These are phyloP conservation scores for Eumerus sabulonum DNA, from an alignment of 2,888 invertebrate species.

Conservation along the genomic window DNA sequence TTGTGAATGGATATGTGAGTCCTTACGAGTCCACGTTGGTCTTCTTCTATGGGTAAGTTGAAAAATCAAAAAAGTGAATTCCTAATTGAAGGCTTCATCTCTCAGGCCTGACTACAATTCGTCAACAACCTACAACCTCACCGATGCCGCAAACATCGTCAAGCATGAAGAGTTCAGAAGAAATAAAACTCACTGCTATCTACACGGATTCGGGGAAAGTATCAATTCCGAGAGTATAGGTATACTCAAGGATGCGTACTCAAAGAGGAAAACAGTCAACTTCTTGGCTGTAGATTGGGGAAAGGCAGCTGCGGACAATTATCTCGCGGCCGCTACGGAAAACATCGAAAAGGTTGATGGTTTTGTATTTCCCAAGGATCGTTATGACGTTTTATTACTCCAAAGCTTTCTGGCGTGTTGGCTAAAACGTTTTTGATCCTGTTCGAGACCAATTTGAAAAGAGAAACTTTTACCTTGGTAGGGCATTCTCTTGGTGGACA, in stretches of 20 bases:
- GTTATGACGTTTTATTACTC: no score
- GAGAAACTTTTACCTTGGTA: slow-evolving; percentile 30
- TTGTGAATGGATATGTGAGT: no score
- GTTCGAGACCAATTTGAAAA: slow-evolving; percentile 27
- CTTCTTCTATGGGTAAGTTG: slow-evolving; percentile 45
- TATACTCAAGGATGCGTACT: slow-evolving; percentile 70
- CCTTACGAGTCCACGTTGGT: background rate
- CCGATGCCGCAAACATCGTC: slow-evolving; percentile 34
- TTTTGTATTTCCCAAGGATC: no score
- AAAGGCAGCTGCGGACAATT: slow-evolving; percentile 35
- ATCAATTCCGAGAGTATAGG: slow-evolving; percentile 80
- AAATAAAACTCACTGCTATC: slow-evolving; percentile 79
- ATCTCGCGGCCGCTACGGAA: no score
- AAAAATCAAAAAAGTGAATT: background rate
- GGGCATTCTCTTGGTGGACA: slow-evolving; percentile 53
- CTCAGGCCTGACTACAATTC: slow-evolving; percentile 31
- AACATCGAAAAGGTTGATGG: no score
- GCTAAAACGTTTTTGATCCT: slow-evolving; percentile 24
- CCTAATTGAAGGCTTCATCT: background rate
- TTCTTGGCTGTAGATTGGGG: slow-evolving; percentile 70
- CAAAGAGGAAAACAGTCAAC: slow-evolving; percentile 61
- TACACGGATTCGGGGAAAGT: slow-evolving; percentile 81
- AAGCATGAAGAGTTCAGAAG: slow-evolving; percentile 28
- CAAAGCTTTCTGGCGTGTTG: slow-evolving; percentile 27
- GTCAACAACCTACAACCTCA: slow-evolving; percentile 25